Base-by-base conservation (phyloP, 2,888 invertebrate species). In the Pristionchus fissidentatus region DNA sequence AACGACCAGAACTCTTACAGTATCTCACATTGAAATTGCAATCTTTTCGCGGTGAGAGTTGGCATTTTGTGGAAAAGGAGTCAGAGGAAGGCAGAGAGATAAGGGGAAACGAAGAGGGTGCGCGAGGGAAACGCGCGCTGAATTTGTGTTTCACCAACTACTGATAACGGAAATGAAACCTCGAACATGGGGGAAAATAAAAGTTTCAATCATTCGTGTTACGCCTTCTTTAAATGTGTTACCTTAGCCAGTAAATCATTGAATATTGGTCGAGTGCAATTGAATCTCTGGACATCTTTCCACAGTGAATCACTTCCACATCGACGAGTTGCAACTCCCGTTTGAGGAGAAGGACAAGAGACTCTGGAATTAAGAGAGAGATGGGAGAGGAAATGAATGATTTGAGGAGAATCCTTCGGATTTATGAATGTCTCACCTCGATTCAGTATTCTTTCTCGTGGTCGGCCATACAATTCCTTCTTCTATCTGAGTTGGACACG, bases 401-500 rank as follows among this genome's bases (percentile, higher is more conserved):
- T n/a, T n/a, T n/a, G n/a, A 38, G 10, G 35, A 78, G 8, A 3
- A 19, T 22, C 32, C 57, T 3, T 26, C 57, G 10, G 38, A 3
- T 32, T 57, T 4, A 26, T 80, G 10, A 35, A 3, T 3, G 29
- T 32, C 32, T 62, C 62, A 82, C 82, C 82, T 66, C 1, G 82
- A 57, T 32, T 66, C 70, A 3, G n/a, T 29, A 10, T 49, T 38
- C 46, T 70, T 87, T n/a, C 85, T 82, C 26, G 90, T 90, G 0
- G 89, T 88, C 15, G 91, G 90, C 91, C 91, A 91, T 77, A 89
- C 89, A 41, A 91, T 87, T 52, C 90, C 91, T 49, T 85, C 84
- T 78, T 91, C 91, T 13, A 89, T 89, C 83, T 90, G 86, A 8
- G 90, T 87, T 8, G 91, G 89, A 81, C 91, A 91, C 19, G 88